Conservation (phyloP, 1,140 invertebrate genomes). For the Mycetomoellerius zeteki region DNA sequence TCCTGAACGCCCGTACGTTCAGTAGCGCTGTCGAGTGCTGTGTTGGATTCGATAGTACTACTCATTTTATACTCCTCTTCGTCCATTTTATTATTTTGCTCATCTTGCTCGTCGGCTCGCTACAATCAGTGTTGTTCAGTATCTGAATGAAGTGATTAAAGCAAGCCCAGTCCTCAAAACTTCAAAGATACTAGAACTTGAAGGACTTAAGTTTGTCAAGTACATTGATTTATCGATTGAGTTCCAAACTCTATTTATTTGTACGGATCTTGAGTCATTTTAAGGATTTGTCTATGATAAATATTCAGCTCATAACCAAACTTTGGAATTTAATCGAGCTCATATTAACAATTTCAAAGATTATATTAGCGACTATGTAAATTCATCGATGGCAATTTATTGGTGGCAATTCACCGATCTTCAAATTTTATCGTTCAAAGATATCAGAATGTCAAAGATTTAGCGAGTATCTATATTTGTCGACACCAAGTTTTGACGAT, state of each 20-base stretch:
- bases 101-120: conserved; percentile 67
- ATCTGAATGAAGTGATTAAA: conserved; percentile 53
- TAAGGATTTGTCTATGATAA: not conserved
- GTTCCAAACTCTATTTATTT: not conserved
- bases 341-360: not conserved
- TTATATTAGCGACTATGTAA: conserved; percentile 22
- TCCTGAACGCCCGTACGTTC: conserved; percentile 24
- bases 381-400: not conserved
- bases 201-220: conserved; percentile 15
- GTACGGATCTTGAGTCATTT: not conserved
- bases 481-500: not conserved
- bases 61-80: conserved; percentile 47
- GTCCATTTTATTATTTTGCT: conserved; percentile 54
- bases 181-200: conserved; percentile 42
- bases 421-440: not conserved
- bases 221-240: conserved; percentile 6
- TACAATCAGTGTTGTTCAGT: conserved; percentile 74
- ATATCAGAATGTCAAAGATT: not conserved
- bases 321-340: not conserved
- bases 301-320: not conserved
- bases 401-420: not conserved
- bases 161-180: conserved; percentile 32
- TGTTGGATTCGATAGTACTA: conserved; percentile 58
- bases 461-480: not conserved
- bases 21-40: conserved; percentile 48